phyloP scores from a whole-genome alignment of 2,888 invertebrate genomes.

The Tenthredo distinguenda region DNA sequence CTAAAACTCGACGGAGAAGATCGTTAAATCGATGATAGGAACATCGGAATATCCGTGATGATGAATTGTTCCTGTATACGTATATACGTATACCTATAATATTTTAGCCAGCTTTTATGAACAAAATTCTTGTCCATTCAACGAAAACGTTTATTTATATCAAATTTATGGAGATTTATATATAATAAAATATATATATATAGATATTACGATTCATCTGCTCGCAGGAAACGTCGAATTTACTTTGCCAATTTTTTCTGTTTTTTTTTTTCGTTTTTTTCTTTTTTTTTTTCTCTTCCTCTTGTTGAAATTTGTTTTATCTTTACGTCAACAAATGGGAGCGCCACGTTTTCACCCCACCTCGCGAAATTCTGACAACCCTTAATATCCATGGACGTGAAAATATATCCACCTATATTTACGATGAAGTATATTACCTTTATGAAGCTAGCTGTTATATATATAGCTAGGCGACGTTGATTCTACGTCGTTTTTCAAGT shows the following conservation, averaged over 20 bases:
- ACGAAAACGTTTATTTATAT: neutral
- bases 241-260: neutral
- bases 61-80: neutral
- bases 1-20: constrained; percentile 15
- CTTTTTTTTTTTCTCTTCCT: neutral
- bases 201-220: neutral
- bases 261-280: too few relatives aligned
- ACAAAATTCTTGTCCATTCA: neutral
- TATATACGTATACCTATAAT: neutral
- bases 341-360: neutral
- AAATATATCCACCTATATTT: constrained; percentile 37
- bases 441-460: constrained; percentile 8
- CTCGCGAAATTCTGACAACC: constrained; percentile 12
- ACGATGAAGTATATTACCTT: constrained; percentile 40
- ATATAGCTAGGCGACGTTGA: neutral
- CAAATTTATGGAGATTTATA: neutral
- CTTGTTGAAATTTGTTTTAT: constrained; percentile 19
- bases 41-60: constrained; percentile 23
- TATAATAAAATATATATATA: neutral
- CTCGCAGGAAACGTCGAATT: neutral
- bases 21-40: constrained; percentile 38
- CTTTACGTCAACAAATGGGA: constrained; percentile 35
- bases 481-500: neutral
- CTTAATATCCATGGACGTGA: constrained; percentile 37
- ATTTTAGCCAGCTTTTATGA: neutral